A percentile compares a stretch with the other conserved stretches of the same genome.
Conservation (phyloP, 2,113 vertebrate genomes). For the Maccullochella peelii region DNA sequence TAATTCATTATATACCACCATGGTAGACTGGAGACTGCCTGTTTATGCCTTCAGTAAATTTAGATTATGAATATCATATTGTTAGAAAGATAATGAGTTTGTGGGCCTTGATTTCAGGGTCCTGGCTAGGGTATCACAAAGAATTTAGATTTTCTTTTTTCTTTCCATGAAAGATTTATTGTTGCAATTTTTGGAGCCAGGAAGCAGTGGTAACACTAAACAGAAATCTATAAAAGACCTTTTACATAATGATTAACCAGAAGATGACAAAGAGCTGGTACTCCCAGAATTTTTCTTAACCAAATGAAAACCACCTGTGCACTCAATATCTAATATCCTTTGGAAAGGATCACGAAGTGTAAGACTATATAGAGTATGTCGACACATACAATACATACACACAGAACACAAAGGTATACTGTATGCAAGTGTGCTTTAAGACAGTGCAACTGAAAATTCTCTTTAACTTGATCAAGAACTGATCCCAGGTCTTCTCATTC, state of each 20-base stretch:
- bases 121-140: background rate
- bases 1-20: conserved; percentile 21
- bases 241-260: conserved; percentile 68
- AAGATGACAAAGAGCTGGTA: conserved; percentile 46
- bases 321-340: conserved; percentile 38
- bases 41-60: background rate
- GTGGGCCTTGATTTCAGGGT: conserved; percentile 16
- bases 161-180: conserved; percentile 56
- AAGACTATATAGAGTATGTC: background rate
- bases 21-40: background rate
- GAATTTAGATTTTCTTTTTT: conserved; percentile 6
- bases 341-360: conserved; percentile 35
- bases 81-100: conserved; percentile 1
- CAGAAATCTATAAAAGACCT: conserved; percentile 70
- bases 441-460: background rate
- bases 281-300: conserved; percentile 31
- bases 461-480: conserved; percentile 29
- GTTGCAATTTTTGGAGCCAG: conserved; percentile 53
- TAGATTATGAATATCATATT: conserved; percentile 9
- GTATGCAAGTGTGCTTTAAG: background rate
- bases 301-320: conserved; percentile 80
- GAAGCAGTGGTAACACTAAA: conserved; percentile 59
- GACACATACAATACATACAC: conserved; percentile 9
- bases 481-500: conserved; percentile 28
- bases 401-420: conserved; percentile 8